phyloP scores from a whole-genome alignment of 1,140 invertebrate genomes.

The Kradibia gibbosae region DNA sequence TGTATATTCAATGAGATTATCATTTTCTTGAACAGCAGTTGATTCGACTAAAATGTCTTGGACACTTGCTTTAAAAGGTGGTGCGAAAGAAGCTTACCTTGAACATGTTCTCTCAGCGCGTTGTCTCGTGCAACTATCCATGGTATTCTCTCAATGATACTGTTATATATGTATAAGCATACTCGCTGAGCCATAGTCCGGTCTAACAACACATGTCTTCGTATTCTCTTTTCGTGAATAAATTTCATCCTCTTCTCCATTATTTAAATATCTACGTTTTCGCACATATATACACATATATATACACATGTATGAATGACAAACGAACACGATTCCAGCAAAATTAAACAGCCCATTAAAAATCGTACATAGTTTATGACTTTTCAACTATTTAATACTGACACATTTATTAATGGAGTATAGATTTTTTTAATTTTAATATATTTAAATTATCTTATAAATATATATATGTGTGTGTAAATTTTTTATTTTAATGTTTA shows the following conservation, averaged over 20 bases:
- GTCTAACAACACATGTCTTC: conserved; percentile 55
- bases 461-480: no score
- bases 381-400: no score
- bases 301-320: neutral
- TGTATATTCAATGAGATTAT: no score
- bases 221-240: neutral
- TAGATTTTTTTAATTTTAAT: no score
- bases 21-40: no score
- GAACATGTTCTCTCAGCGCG: conserved; percentile 62
- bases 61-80: neutral
- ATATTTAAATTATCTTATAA: no score
- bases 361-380: no score
- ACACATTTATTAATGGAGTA: no score
- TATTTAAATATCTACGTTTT: neutral
- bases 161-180: conserved; percentile 58
- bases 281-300: neutral
- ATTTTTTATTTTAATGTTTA: no score
- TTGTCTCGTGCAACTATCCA: conserved; percentile 59
- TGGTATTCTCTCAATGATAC: conserved; percentile 56
- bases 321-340: neutral
- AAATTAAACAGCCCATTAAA: neutral
- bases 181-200: conserved; percentile 50
- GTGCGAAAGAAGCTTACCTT: conserved; percentile 58
- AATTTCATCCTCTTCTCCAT: neutral
- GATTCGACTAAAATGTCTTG: neutral